Evolutionary conservation across 2,113 vertebrate species (phyloP).

Genomic region (Conger conger): DNA sequence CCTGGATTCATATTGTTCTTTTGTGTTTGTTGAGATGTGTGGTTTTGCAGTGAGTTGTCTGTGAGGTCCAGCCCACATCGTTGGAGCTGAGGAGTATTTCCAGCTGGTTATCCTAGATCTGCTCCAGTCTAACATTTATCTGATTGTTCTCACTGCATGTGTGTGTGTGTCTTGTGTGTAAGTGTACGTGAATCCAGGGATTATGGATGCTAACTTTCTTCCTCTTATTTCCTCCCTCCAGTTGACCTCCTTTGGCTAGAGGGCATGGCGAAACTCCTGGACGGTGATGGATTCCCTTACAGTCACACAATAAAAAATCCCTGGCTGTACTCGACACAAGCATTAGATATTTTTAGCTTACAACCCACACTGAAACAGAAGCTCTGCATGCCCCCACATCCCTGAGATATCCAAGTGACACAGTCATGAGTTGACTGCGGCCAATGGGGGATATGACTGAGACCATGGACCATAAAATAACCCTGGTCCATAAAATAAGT

Average conservation of each 20-base stretch:
- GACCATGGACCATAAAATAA: no score
- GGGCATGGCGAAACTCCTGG: not conserved
- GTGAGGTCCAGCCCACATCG: not conserved
- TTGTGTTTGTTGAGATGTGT: not conserved
- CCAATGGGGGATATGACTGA: no score
- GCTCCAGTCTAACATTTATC: not conserved
- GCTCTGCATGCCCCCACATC: not conserved
- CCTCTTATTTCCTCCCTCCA: conserved; percentile 47
- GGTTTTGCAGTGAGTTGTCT: not conserved
- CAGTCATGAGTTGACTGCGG: not conserved
- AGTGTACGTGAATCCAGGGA: conserved; percentile 32
- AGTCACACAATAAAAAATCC: conserved; percentile 20
- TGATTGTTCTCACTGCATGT: conserved; percentile 53
- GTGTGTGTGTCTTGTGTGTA: conserved; percentile 46
- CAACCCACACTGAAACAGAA: not conserved
- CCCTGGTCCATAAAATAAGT: no score
- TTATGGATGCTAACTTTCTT: conserved; percentile 24
- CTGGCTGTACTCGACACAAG: not conserved
- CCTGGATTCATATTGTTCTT: not conserved
- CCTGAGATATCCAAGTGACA: not conserved
- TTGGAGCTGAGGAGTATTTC: not conserved
- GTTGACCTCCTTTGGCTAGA: conserved; percentile 58
- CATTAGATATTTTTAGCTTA: not conserved
- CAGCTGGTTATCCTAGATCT: not conserved
- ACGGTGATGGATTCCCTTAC: conserved; percentile 12